These are phyloP conservation scores for Ligdia adustata DNA, from an alignment of 2,888 invertebrate species.

Conservation along the genomic window DNA sequence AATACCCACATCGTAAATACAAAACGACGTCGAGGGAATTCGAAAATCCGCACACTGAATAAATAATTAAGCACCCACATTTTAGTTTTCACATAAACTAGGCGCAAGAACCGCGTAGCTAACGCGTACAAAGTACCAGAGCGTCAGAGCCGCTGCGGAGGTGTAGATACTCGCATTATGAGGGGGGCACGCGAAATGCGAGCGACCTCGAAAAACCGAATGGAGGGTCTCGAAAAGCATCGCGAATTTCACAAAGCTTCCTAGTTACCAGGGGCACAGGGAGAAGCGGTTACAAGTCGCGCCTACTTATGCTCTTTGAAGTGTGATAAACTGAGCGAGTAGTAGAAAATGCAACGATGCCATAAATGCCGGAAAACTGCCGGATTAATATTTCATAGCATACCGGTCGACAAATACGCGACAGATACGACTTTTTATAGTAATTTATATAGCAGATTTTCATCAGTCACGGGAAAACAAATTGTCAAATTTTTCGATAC, in stretches of 20 bases:
- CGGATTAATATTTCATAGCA: too few species aligned
- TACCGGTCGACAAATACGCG: too few species aligned
- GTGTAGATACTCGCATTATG: conserved; percentile 58
- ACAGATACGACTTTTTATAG: too few species aligned
- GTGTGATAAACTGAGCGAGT: conserved; percentile 74
- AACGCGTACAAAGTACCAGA: conserved; percentile 45
- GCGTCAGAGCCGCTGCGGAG: conserved; percentile 44
- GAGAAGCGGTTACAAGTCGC: conserved; percentile 69
- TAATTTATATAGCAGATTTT: too few species aligned
- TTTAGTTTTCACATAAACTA: conserved; percentile 51
- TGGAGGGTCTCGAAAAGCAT: conserved; percentile 73
- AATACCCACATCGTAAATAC: too few species aligned
- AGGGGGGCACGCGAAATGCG: conserved; percentile 52
- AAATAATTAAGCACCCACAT: conserved; percentile 70
- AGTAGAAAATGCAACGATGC: conserved; percentile 6
- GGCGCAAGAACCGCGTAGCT: conserved; percentile 64
- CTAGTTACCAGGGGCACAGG: conserved; percentile 65
- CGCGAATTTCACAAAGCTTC: conserved; percentile 80
- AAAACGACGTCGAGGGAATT: conserved; percentile 35
- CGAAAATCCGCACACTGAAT: conserved; percentile 60
- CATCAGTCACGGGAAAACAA: too few species aligned
- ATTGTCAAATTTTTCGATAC: too few species aligned
- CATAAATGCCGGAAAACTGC: neutral
- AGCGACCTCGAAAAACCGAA: conserved; percentile 79
- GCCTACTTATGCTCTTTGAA: conserved; percentile 75